Evolutionary conservation across 2,888 invertebrate species (phyloP).

Genomic region (Thymelicus lineola): DNA sequence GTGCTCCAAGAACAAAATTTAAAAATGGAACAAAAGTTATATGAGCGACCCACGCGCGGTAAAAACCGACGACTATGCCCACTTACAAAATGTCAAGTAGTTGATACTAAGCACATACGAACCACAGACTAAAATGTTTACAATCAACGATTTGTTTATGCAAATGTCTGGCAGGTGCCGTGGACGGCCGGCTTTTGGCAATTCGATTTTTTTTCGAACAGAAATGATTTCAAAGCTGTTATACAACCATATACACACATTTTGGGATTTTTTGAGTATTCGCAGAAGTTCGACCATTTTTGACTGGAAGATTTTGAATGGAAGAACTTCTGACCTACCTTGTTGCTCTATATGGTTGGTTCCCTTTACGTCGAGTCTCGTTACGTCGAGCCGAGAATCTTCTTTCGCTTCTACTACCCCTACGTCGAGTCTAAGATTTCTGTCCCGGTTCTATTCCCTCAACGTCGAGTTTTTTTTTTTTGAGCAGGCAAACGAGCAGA

Average conservation of each 20-base stretch:
- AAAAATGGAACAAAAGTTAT: conserved; percentile 12
- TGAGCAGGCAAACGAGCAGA: no score
- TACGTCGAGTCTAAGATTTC: no score
- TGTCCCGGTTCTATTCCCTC: no score
- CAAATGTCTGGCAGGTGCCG: neutral
- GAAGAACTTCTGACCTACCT: no score
- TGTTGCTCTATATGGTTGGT: no score
- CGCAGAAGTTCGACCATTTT: no score
- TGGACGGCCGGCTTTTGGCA: conserved; percentile 8
- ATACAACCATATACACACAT: neutral
- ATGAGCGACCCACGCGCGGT: conserved; percentile 19
- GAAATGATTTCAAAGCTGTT: neutral
- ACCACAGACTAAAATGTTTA: conserved; percentile 4
- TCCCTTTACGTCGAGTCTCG: no score
- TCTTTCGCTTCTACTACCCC: no score
- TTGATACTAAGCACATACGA: neutral
- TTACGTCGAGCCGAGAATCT: no score
- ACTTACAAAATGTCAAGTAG: conserved; percentile 24
- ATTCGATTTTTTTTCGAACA: neutral
- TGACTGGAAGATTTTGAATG: no score
- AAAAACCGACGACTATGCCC: conserved; percentile 8
- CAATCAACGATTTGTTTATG: conserved; percentile 12
- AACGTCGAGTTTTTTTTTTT: no score
- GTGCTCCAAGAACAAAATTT: neutral
- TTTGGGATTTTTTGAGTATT: neutral